Conservation (phyloP, 2,113 vertebrate genomes). For the Antechinus stuartii region DNA sequence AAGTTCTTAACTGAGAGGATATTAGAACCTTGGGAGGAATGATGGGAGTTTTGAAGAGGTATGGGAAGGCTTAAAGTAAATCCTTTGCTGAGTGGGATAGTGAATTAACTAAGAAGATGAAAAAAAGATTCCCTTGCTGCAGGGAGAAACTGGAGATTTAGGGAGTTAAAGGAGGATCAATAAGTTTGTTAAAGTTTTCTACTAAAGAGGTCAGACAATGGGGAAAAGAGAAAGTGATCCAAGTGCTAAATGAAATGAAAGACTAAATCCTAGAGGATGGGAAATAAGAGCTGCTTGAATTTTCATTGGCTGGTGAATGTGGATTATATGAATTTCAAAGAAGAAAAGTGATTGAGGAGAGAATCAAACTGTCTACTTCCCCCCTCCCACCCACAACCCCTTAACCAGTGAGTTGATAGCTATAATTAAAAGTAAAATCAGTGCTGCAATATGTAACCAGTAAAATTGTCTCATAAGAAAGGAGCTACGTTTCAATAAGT, state of each 20-base stretch:
- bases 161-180: not conserved
- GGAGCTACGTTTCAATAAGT: not conserved
- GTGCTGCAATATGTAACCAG: not conserved
- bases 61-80: not conserved
- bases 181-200: not conserved
- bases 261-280: too few species aligned
- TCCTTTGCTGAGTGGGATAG: not conserved
- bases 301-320: not conserved
- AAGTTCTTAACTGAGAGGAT: not conserved
- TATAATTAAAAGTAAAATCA: not conserved
- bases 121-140: not conserved
- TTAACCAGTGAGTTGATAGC: not conserved
- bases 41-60: not conserved
- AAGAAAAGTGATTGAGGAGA: not conserved
- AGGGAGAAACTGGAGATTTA: not conserved
- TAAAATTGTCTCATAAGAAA: not conserved
- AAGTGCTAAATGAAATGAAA: not conserved
- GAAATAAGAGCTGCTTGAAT: too few species aligned
- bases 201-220: too few species aligned
- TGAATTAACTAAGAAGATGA: not conserved
- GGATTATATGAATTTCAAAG: too few species aligned
- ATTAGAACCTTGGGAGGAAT: not conserved
- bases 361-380: not conserved
- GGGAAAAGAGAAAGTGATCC: not conserved
- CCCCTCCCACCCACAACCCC: too few species aligned